Evolutionary conservation across 2,888 invertebrate species (phyloP).

Genomic region (Polyommatus icarus): DNA sequence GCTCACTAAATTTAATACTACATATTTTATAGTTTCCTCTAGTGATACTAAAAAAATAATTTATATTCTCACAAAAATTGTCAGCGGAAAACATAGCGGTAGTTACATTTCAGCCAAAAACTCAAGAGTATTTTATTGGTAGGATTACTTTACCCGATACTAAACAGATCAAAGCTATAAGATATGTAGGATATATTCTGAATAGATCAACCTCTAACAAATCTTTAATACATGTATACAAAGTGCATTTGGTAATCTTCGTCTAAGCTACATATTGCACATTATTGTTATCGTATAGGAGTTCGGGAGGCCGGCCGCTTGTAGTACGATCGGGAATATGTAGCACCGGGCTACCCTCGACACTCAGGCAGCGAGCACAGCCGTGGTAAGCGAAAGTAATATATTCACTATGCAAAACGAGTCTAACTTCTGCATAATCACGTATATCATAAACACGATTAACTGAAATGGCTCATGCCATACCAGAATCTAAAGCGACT

Average conservation of each 20-base stretch:
- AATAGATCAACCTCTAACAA: conserved; percentile 15
- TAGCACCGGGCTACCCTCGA: background rate
- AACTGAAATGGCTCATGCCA: conserved; percentile 8
- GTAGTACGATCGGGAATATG: background rate
- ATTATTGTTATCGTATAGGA: conserved; percentile 25
- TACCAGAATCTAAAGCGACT: conserved; percentile 21
- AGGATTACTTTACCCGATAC: background rate
- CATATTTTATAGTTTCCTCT: conserved; percentile 27
- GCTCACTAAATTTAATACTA: conserved; percentile 21
- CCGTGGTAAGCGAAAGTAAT: background rate
- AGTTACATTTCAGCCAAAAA: conserved; percentile 9
- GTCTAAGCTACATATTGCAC: conserved; percentile 30
- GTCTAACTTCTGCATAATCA: background rate
- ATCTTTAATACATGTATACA: conserved; percentile 23
- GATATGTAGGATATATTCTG: conserved; percentile 31
- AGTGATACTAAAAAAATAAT: conserved; percentile 25
- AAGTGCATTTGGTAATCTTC: conserved; percentile 29
- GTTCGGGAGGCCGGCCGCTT: background rate
- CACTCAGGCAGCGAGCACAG: background rate
- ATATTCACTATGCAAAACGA: background rate
- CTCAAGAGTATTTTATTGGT: background rate
- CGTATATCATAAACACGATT: background rate
- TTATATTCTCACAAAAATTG: conserved; percentile 20
- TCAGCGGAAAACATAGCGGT: background rate
- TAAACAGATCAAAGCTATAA: conserved; percentile 27